Conservation (phyloP, 2,888 invertebrate genomes). For the Synanthedon andrenaeformis region DNA sequence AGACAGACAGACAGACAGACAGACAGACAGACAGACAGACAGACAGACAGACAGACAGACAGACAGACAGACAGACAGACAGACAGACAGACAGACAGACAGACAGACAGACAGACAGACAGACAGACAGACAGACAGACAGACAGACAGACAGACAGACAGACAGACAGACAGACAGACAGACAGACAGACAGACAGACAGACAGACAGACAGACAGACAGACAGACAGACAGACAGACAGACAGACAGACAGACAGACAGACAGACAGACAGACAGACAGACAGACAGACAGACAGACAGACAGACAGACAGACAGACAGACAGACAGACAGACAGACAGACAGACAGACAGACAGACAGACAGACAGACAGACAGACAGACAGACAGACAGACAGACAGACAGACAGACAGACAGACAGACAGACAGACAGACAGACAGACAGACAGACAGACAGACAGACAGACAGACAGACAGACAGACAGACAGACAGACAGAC, state of each 20-base stretch:
- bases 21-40: too few species aligned
- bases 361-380: slow-evolving; percentile 11
- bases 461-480: slow-evolving; percentile 13
- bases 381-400: slow-evolving; percentile 12
- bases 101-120: too few species aligned
- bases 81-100: too few species aligned
- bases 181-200: slow-evolving; percentile 12
- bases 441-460: slow-evolving; percentile 13
- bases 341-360: slow-evolving; percentile 10
- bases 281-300: slow-evolving; percentile 13
- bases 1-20: too few species aligned
- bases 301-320: slow-evolving; percentile 13
- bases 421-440: slow-evolving; percentile 11
- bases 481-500: slow-evolving; percentile 13
- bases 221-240: slow-evolving; percentile 14
- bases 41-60: too few species aligned
- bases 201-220: slow-evolving; percentile 13
- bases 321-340: slow-evolving; percentile 13
- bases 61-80: too few species aligned
- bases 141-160: too few species aligned
- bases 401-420: slow-evolving; percentile 13
- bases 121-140: too few species aligned
- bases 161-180: slow-evolving; percentile 11
- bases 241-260: slow-evolving; percentile 12
- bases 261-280: slow-evolving; percentile 11